Percentiles rank a stretch among this genome's conserved stretches.
These are phyloP conservation scores for Cosmia pyralina DNA, from an alignment of 2,888 invertebrate genomes.

Conservation along the genomic window DNA sequence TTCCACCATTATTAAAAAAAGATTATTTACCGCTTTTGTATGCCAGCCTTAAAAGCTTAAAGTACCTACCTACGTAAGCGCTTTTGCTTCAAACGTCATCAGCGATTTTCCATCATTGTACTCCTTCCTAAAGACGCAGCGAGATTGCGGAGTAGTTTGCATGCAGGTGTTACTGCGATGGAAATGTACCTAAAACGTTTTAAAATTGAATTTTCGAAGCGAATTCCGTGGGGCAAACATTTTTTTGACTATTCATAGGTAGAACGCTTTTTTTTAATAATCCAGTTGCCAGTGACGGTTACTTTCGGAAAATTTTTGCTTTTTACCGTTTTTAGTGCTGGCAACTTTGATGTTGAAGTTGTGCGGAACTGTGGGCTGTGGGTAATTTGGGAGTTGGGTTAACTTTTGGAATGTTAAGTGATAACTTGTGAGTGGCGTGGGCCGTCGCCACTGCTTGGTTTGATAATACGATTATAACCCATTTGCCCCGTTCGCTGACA, in stretches of 20 bases:
- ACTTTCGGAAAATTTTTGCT: background rate
- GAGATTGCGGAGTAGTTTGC: constrained; percentile 65
- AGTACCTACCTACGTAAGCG: constrained; percentile 14
- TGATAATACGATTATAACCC: background rate
- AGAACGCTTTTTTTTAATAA: constrained; percentile 12
- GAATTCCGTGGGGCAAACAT: constrained; percentile 24
- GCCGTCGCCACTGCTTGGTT: background rate
- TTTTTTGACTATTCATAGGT: constrained; percentile 41
- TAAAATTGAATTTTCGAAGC: constrained; percentile 62
- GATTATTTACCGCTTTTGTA: constrained; percentile 2
- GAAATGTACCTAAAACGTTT: constrained; percentile 56
- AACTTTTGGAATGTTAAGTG: constrained; percentile 8
- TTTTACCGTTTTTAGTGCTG: constrained; percentile 7
- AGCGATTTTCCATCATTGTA: constrained; percentile 41
- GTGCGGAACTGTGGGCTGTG: background rate
- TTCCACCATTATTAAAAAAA: background rate
- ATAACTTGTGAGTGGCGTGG: background rate
- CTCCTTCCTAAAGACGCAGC: constrained; percentile 46
- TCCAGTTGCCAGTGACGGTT: background rate
- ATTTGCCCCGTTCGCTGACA: background rate
- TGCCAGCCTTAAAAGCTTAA: constrained; percentile 30
- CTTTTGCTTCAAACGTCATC: constrained; percentile 41
- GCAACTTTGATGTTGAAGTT: constrained; percentile 27
- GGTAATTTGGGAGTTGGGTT: background rate
- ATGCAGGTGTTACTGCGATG: constrained; percentile 68